phyloP scores from a whole-genome alignment of 2,888 invertebrate species.

The Agrochola circellaris region DNA sequence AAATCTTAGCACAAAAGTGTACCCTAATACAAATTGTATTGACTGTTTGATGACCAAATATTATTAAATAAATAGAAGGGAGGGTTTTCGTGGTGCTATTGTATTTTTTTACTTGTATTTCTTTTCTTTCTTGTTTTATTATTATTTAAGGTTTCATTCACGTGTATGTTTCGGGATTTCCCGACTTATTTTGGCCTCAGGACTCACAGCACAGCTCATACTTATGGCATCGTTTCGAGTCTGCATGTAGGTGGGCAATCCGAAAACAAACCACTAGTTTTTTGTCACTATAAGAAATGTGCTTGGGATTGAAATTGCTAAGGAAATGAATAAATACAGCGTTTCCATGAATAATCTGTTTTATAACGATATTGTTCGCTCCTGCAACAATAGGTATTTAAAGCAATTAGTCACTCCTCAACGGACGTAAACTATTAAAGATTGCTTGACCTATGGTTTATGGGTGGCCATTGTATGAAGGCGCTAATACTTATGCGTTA shows the following conservation, averaged over 20 bases:
- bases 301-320: conserved; percentile 1
- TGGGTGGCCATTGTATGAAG: conserved; percentile 40
- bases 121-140: neutral
- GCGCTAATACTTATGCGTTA: conserved; percentile 1
- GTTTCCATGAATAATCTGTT: conserved; percentile 39
- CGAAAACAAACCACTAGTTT: neutral
- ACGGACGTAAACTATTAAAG: conserved; percentile 42
- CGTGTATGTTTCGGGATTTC: neutral
- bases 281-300: neutral
- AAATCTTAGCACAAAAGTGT: conserved; percentile 75
- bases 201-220: neutral
- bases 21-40: conserved; percentile 73
- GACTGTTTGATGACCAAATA: conserved; percentile 65
- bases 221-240: neutral
- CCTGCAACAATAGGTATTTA: conserved; percentile 50
- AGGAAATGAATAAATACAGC: conserved; percentile 28
- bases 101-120: conserved; percentile 26
- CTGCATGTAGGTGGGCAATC: neutral
- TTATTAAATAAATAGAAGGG: conserved; percentile 63
- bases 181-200: neutral
- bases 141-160: neutral
- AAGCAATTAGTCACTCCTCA: conserved; percentile 53
- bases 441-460: conserved; percentile 41
- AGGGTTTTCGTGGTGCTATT: conserved; percentile 51
- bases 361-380: conserved; percentile 44